These are phyloP conservation scores for Aulostomus chinensis DNA, from an alignment of 2,797 vertebrate species.

Conservation along the genomic window DNA sequence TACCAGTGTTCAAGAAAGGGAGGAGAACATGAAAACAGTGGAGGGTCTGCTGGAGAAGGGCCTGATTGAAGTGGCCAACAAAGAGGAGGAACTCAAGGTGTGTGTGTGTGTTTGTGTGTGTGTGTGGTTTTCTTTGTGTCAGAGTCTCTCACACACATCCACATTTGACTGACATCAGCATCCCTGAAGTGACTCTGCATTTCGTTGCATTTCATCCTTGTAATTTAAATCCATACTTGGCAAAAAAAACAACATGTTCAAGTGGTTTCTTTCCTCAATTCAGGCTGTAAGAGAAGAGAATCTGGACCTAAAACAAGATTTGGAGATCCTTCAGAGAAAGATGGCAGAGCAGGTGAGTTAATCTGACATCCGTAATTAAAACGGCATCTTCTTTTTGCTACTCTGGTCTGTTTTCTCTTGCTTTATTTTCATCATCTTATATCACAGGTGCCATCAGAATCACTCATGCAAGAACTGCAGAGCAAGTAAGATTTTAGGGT, in stretches of 20 bases:
- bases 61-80: slow-evolving; percentile 95
- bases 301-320: slow-evolving; percentile 80
- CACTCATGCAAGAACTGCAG: slow-evolving; percentile 87
- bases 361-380: neutral
- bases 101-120: neutral
- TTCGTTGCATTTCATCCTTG: slow-evolving; percentile 30
- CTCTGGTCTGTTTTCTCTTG: neutral
- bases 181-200: slow-evolving; percentile 11
- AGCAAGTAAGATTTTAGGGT: slow-evolving; percentile 89
- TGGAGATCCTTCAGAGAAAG: slow-evolving; percentile 83
- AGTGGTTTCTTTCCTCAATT: slow-evolving; percentile 40
- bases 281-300: slow-evolving; percentile 86
- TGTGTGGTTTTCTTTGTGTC: neutral
- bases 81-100: slow-evolving; percentile 92
- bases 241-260: slow-evolving; percentile 1
- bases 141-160: neutral
- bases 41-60: slow-evolving; percentile 92
- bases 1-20: slow-evolving; percentile 87
- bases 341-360: slow-evolving; percentile 83
- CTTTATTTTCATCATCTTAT: slow-evolving; percentile 18
- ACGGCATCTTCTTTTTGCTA: neutral
- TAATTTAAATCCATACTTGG: neutral
- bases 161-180: slow-evolving; percentile 14
- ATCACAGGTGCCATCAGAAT: slow-evolving; percentile 84
- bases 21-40: slow-evolving; percentile 93